phyloP scores from a whole-genome alignment of 2,797 vertebrate species.

The Hyperoplus immaculatus region DNA sequence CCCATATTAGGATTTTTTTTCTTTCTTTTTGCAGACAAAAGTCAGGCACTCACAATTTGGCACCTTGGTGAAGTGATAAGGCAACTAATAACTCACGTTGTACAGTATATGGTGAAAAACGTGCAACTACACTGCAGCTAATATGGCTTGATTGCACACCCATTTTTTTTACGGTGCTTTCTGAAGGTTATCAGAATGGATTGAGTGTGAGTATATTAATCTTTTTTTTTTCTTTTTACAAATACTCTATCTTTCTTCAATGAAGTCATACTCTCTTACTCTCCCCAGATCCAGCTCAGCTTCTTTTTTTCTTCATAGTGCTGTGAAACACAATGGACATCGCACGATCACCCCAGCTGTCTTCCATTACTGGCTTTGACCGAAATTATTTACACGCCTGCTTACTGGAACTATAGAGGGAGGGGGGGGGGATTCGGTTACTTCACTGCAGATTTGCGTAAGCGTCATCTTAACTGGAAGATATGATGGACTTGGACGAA shows the following conservation, averaged over 20 bases:
- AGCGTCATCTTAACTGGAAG: slow-evolving; percentile 48
- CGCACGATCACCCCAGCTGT: slow-evolving; percentile 83
- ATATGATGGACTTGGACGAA: slow-evolving; percentile 37
- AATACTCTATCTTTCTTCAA: slow-evolving; percentile 62
- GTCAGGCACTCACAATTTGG: slow-evolving; percentile 24
- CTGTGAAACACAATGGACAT: slow-evolving; percentile 86
- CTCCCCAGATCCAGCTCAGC: slow-evolving; percentile 41
- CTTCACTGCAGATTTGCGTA: slow-evolving; percentile 64
- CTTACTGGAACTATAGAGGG: slow-evolving; percentile 81
- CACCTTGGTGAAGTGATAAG: slow-evolving; percentile 25
- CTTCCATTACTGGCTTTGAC: slow-evolving; percentile 83
- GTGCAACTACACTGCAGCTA: neutral
- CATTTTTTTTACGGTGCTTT: slow-evolving; percentile 8
- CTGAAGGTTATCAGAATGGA: slow-evolving; percentile 27
- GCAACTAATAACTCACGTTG: slow-evolving; percentile 8
- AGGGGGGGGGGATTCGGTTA: slow-evolving; percentile 34
- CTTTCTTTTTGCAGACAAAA: slow-evolving; percentile 15
- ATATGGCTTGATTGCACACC: neutral
- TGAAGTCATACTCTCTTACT: slow-evolving; percentile 67
- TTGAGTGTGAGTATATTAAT: slow-evolving; percentile 12
- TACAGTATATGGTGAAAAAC: slow-evolving; percentile 1
- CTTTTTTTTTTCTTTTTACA: slow-evolving; percentile 9
- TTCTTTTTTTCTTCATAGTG: slow-evolving; percentile 39
- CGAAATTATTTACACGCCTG: slow-evolving; percentile 81
- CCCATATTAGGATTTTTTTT: slow-evolving; percentile 46